Percentiles rank a stretch among this genome's conserved stretches.
Conservation (phyloP, 2,888 invertebrate species). For the Nomada fabriciana region DNA sequence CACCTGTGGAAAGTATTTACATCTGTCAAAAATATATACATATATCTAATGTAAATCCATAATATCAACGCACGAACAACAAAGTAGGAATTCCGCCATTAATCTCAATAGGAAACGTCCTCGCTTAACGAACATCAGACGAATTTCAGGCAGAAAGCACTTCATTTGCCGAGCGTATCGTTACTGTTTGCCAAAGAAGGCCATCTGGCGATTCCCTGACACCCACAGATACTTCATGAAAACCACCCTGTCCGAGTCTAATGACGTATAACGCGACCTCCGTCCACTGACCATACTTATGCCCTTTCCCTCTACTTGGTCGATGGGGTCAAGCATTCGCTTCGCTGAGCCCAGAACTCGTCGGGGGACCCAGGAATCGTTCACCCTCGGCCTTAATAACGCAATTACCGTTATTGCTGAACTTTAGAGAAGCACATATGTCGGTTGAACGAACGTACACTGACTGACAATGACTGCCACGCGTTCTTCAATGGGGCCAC, state of each 20-base stretch:
- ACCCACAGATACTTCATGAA: slow-evolving; percentile 75
- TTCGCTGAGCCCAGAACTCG: slow-evolving; percentile 72
- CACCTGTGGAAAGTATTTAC: too few species aligned
- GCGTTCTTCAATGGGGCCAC: neutral
- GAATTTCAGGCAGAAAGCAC: slow-evolving; percentile 44
- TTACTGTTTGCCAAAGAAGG: slow-evolving; percentile 70
- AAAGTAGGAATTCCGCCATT: neutral
- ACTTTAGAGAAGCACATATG: slow-evolving; percentile 80
- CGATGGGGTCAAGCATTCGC: slow-evolving; percentile 81
- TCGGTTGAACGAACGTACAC: slow-evolving; percentile 42
- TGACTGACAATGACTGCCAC: neutral
- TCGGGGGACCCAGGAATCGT: slow-evolving; percentile 66
- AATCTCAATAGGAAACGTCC: too few species aligned
- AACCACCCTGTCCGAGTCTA: slow-evolving; percentile 77
- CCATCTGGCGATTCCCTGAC: slow-evolving; percentile 83
- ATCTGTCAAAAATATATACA: too few species aligned
- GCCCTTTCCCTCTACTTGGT: slow-evolving; percentile 70
- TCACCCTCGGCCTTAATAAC: slow-evolving; percentile 79
- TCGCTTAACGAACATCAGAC: slow-evolving; percentile 11
- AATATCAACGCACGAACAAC: too few species aligned
- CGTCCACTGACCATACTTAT: slow-evolving; percentile 74
- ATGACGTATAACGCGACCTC: slow-evolving; percentile 81
- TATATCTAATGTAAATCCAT: too few species aligned
- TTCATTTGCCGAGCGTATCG: slow-evolving; percentile 62
- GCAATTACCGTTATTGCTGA: slow-evolving; percentile 83